phyloP scores from a whole-genome alignment of 2,113 vertebrate genomes.

The Eublepharis macularius region DNA sequence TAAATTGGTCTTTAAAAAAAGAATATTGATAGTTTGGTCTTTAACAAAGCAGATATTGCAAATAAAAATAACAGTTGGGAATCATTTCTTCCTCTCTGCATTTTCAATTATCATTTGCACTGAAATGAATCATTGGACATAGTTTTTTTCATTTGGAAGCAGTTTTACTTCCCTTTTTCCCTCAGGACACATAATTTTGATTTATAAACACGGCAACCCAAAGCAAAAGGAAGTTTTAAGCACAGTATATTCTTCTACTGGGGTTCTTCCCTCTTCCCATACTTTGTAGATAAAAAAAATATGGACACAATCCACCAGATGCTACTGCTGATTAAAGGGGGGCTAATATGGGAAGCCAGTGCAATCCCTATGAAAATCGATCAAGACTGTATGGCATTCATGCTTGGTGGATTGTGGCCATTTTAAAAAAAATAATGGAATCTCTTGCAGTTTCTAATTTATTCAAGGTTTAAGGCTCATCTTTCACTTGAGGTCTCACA shows the following conservation, averaged over 20 bases:
- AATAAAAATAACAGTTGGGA: conserved; percentile 56
- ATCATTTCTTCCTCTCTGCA: conserved; percentile 65
- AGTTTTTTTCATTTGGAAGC: conserved; percentile 76
- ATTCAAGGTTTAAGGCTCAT: conserved; percentile 52
- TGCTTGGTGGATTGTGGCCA: background rate
- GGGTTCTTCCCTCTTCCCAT: conserved; percentile 28
- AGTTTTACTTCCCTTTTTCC: conserved; percentile 82
- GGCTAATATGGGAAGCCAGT: no score
- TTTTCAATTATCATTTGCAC: conserved; percentile 81
- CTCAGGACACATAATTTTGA: conserved; percentile 82
- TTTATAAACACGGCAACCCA: conserved; percentile 79
- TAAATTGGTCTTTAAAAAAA: conserved; percentile 37
- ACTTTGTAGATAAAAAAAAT: conserved; percentile 45
- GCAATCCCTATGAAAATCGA: background rate
- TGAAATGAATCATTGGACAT: conserved; percentile 77
- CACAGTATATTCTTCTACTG: conserved; percentile 60
- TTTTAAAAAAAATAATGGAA: conserved; percentile 12
- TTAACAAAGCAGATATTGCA: conserved; percentile 54
- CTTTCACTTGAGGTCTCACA: conserved; percentile 45
- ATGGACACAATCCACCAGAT: conserved; percentile 6
- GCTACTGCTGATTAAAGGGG: background rate
- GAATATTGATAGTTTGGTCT: conserved; percentile 37
- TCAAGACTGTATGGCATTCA: background rate
- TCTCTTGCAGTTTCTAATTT: conserved; percentile 46
- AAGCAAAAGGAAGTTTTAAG: conserved; percentile 79